A percentile compares a stretch with the other conserved stretches of the same genome.
Conservation (phyloP, 2,113 vertebrate genomes). For the Regulus satrapa region DNA sequence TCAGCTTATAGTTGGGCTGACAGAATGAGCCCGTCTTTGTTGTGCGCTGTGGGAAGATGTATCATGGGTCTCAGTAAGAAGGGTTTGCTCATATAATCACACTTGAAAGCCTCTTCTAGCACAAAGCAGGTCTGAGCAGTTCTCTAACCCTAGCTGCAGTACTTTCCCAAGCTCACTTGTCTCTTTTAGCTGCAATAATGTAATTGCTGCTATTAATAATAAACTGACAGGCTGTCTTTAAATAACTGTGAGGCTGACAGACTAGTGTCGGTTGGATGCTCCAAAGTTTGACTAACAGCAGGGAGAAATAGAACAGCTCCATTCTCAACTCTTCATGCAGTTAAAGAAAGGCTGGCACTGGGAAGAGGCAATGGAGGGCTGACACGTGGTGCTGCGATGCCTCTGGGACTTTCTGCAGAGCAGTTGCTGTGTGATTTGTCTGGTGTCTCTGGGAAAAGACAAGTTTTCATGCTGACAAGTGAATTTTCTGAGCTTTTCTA, state of each 20-base stretch:
- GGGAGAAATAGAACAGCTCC: neutral
- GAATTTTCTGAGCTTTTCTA: neutral
- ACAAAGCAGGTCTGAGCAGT: neutral
- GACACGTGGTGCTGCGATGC: rapidly evolving
- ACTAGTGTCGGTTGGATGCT: neutral
- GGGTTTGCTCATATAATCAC: neutral
- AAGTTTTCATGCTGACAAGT: neutral
- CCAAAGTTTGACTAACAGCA: neutral
- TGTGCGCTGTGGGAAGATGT: neutral
- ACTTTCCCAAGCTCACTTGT: neutral
- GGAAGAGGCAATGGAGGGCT: neutral
- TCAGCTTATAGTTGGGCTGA: neutral
- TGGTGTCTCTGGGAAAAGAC: neutral
- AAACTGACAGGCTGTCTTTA: constrained; percentile 28
- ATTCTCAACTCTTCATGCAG: neutral
- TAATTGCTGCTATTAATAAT: constrained; percentile 50
- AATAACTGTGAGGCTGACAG: constrained; percentile 17
- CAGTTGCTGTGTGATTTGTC: neutral
- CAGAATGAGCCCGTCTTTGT: neutral
- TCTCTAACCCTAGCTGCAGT: neutral
- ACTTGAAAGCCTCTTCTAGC: neutral
- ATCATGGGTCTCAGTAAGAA: neutral
- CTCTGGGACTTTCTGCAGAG: neutral
- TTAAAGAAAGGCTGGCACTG: neutral
- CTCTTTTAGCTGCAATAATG: constrained; percentile 11